Evolutionary conservation across 2,113 vertebrate genomes (phyloP), one percentile per base, ranked within the genome.

Genomic region (Pica pica): DNA sequence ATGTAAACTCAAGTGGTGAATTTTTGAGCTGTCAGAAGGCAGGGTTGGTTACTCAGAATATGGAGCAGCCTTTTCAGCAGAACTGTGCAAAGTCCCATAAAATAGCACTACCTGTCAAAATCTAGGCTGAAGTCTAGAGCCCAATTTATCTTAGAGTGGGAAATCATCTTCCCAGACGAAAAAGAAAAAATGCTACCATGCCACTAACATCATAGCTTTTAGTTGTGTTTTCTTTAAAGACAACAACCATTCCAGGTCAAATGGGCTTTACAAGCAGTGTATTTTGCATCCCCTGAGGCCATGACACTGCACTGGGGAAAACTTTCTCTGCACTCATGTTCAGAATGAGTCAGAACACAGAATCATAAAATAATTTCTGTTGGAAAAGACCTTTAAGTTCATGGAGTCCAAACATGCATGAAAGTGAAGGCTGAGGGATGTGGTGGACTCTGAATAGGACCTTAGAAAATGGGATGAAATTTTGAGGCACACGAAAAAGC

Each of bases 1-100:
- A 97, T 91, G 87, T 97, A 97, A 96, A 95, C 87, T 74, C 95
- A 97, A 96, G 96, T 93, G 86, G 91, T 91, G 95, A 94, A 93
- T 95, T 97, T 97, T 93, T 96, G 84, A 96, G 87, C 89, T 93
- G 89, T 95, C 93, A 94, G 83, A 95, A 96, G 75, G 65, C 86
- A 90, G 93, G 56, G 76, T 86, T 96, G 84, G 93, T 75, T 96
- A 85, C 70, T 84, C 74, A 95, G 90, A 97, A 97, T 97, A 94
- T 22, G 90, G 94, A 98, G 95, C 96, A 97, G 84, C 79, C 49
- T 97, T 97, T 97, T 96, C 81, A 92, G 60, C 15, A 53, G 85
- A 97, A 91, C 82, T 94, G 39, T 93, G 37, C 6, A 68, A 80
- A 85, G 73, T 90, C 90, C 74, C 65, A 46, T 95, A 87, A 95